Percentiles rank a stretch among this genome's conserved stretches.
Conservation (phyloP, 64 coral and sea anemone genomes). For the Hydrozoanthus tunicans region DNA sequence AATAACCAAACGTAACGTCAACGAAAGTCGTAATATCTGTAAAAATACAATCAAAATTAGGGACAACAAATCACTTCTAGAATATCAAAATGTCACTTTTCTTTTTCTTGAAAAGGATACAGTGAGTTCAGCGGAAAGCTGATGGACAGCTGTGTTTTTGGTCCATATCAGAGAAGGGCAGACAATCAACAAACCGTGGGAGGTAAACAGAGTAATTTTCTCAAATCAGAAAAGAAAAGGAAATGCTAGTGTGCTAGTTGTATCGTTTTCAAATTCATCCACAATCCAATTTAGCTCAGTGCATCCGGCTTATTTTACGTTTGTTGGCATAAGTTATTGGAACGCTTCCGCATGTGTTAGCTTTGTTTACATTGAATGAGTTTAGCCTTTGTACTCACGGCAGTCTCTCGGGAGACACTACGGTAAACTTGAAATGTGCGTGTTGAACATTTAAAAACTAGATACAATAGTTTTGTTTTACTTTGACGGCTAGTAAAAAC, state of each 20-base stretch:
- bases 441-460: not conserved
- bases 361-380: not conserved
- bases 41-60: no score
- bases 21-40: no score
- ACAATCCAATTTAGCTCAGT: not conserved
- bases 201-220: no score
- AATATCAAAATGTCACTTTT: no score
- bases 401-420: slow-evolving; percentile 11
- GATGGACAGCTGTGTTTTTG: no score
- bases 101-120: no score
- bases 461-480: slow-evolving; percentile 28
- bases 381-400: not conserved
- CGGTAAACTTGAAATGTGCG: not conserved
- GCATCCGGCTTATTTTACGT: not conserved
- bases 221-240: no score
- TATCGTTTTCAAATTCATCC: slow-evolving; percentile 5
- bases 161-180: no score
- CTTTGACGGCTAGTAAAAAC: slow-evolving; percentile 5
- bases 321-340: not conserved
- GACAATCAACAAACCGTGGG: no score
- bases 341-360: not conserved
- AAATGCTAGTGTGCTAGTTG: not conserved
- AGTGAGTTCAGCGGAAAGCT: no score
- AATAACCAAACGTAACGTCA: no score
- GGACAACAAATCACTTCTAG: no score